Evolutionary conservation across 2,888 invertebrate genomes (phyloP).

Genomic region (Stomorhina lunata): DNA sequence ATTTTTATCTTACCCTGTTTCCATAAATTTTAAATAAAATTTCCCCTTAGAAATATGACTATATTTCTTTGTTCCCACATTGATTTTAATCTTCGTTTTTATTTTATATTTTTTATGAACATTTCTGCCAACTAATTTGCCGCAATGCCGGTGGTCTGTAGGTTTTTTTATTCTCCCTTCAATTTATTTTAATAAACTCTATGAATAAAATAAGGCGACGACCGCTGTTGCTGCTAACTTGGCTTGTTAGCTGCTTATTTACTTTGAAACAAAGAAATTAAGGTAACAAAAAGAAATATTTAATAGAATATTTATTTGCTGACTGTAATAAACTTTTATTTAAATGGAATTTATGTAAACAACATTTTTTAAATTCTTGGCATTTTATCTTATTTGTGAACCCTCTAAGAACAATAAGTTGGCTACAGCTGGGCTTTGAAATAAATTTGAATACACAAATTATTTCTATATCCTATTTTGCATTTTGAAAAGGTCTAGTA

Average conservation of each 20-base stretch:
- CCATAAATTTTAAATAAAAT: neutral
- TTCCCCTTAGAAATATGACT: conserved; percentile 5
- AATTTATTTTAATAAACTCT: conserved; percentile 26
- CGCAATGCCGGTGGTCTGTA: conserved; percentile 46
- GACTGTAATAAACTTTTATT: neutral
- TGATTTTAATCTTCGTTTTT: conserved; percentile 42
- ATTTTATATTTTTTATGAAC: conserved; percentile 3
- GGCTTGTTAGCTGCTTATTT: neutral
- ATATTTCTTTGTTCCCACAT: conserved; percentile 24
- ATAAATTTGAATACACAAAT: conserved; percentile 45
- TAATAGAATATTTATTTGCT: neutral
- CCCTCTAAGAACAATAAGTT: conserved; percentile 19
- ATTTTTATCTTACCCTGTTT: neutral
- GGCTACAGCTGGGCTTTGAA: conserved; percentile 22
- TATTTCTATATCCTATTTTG: conserved; percentile 33
- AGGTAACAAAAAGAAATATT: conserved; percentile 40
- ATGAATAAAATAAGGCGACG: conserved; percentile 6
- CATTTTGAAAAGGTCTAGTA: neutral
- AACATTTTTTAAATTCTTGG: conserved; percentile 23
- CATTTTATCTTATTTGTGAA: neutral
- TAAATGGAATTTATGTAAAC: conserved; percentile 37
- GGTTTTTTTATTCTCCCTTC: neutral
- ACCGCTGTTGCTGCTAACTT: neutral
- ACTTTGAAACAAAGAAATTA: neutral
- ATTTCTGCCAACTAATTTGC: conserved; percentile 51